Percentiles rank a stretch among this genome's conserved stretches.
Evolutionary conservation across 2,797 vertebrate genomes (phyloP).

Genomic region (Gymnoscopelus microlampas): DNA sequence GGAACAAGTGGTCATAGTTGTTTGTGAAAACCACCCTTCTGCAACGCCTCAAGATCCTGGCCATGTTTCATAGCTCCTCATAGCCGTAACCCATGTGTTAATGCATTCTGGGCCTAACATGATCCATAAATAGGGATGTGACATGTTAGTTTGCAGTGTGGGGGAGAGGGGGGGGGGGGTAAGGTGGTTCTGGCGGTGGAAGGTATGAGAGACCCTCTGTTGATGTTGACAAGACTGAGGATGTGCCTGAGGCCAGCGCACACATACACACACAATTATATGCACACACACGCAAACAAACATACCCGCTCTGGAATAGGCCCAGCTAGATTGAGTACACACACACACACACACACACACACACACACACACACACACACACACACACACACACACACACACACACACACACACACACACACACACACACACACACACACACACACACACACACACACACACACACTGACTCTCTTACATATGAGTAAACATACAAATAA

Average conservation of each 20-base stretch:
- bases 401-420: not conserved
- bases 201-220: slow-evolving; percentile 31
- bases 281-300: not conserved
- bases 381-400: not conserved
- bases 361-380: not conserved
- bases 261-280: slow-evolving; percentile 4
- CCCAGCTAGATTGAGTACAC: not conserved
- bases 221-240: slow-evolving; percentile 20
- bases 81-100: slow-evolving; percentile 1
- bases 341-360: not conserved
- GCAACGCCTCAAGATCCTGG: not conserved
- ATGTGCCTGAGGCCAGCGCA: slow-evolving; percentile 6
- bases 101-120: slow-evolving; percentile 22
- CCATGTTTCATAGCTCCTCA: slow-evolving; percentile 2
- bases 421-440: not conserved
- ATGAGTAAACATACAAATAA: not conserved
- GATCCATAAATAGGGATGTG: slow-evolving; percentile 29
- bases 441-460: not conserved
- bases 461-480: too few species aligned
- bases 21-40: slow-evolving; percentile 11
- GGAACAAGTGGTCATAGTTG: not conserved
- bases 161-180: slow-evolving; percentile 6
- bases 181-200: not conserved
- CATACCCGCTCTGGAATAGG: not conserved
- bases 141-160: slow-evolving; percentile 23